Conservation (phyloP, 2,888 invertebrate genomes). For the Macroteleia sp. region DNA sequence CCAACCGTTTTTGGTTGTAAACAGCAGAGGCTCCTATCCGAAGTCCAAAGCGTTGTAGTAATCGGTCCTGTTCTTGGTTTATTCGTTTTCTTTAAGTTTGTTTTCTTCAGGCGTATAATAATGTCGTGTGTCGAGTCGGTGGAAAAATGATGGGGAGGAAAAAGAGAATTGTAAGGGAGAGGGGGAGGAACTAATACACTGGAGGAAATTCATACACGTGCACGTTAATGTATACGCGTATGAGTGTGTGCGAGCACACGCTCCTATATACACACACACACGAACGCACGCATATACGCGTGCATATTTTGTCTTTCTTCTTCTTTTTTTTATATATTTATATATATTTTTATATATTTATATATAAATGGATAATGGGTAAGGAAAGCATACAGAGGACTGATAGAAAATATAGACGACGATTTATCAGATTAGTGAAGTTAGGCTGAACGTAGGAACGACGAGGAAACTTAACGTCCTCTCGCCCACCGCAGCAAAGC, state of each 20-base stretch:
- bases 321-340: conserved; percentile 15
- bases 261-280: too few species aligned
- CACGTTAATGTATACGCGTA: conserved; percentile 1
- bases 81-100: conserved; percentile 20
- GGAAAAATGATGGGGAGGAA: conserved; percentile 36
- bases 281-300: conserved; percentile 10
- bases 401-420: conserved; percentile 65
- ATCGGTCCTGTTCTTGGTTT: conserved; percentile 43
- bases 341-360: conserved; percentile 32
- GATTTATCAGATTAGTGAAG: conserved; percentile 64
- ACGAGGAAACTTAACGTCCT: conserved; percentile 89
- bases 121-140: conserved; percentile 35
- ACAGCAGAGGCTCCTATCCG: conserved; percentile 39
- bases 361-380: conserved; percentile 56
- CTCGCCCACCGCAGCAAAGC: conserved; percentile 97
- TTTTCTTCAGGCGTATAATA: conserved; percentile 45
- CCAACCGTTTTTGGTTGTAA: conserved; percentile 51
- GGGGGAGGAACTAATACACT: conserved; percentile 29
- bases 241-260: neutral
- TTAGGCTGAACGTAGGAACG: conserved; percentile 60
- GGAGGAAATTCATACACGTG: conserved; percentile 30
- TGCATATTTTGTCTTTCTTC: neutral
- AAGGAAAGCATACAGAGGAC: conserved; percentile 64
- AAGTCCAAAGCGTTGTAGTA: conserved; percentile 35
- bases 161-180: conserved; percentile 28